Percentiles rank a stretch among this genome's conserved stretches.
These are phyloP conservation scores for Hetaerina americana DNA, from an alignment of 1,140 invertebrate genomes.

Conservation along the genomic window DNA sequence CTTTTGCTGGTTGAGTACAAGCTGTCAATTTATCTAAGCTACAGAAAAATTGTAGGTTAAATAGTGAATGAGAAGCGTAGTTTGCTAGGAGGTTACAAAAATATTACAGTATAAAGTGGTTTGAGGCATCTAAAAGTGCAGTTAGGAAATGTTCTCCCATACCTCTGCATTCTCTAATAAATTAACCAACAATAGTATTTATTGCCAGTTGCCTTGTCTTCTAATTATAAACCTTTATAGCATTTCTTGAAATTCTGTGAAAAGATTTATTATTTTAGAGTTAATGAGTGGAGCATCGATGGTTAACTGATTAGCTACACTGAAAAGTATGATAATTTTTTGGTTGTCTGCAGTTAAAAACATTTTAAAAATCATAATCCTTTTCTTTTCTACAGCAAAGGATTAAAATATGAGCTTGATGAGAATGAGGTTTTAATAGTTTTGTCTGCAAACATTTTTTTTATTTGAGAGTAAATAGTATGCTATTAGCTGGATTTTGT, in stretches of 20 bases:
- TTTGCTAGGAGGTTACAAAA: not conserved
- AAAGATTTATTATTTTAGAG: slow-evolving; percentile 1
- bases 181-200: slow-evolving; percentile 1
- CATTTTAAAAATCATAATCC: no score
- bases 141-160: not conserved
- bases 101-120: not conserved
- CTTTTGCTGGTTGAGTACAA: not conserved
- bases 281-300: not conserved
- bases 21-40: not conserved
- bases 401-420: no score
- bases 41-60: not conserved
- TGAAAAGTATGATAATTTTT: no score
- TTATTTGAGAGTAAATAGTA: not conserved
- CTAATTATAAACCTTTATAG: not conserved
- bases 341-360: no score
- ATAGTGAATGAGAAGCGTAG: not conserved
- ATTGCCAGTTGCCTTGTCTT: not conserved
- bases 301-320: not conserved
- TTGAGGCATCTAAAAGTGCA: not conserved
- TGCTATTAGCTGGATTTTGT: not conserved
- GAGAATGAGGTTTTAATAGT: no score
- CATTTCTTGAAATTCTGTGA: not conserved
- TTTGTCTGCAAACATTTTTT: not conserved
- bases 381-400: no score
- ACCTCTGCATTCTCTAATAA: not conserved